Percentiles rank a stretch among this genome's conserved stretches.
Evolutionary conservation across 2,797 vertebrate species (phyloP).

Genomic region (Gambelia wislizenii): DNA sequence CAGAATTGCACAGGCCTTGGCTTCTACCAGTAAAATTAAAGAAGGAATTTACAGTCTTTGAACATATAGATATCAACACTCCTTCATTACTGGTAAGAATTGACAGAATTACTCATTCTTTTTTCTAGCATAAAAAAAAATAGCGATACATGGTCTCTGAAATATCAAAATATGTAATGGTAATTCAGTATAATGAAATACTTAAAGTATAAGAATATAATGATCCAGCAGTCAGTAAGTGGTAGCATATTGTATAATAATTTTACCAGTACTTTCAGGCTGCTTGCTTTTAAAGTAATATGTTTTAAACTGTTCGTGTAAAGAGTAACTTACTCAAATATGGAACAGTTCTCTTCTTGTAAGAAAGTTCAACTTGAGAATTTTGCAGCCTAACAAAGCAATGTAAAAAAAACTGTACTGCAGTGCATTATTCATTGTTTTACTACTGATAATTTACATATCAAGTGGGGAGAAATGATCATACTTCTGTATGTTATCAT

Average conservation of each 20-base stretch:
- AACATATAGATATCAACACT: constrained; percentile 99
- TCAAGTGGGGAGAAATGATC: constrained; percentile 70
- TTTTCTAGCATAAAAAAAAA: constrained; percentile 66
- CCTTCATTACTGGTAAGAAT: constrained; percentile 93
- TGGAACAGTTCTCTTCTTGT: constrained; percentile 45
- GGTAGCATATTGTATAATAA: constrained; percentile 32
- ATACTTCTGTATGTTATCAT: constrained; percentile 48
- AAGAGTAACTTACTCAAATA: constrained; percentile 34
- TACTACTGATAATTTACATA: constrained; percentile 63
- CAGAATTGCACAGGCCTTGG: constrained; percentile 96
- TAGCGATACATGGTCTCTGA: constrained; percentile 58
- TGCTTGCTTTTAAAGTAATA: constrained; percentile 42
- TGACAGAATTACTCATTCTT: constrained; percentile 73
- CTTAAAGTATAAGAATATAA: constrained; percentile 46
- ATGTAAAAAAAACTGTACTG: constrained; percentile 51
- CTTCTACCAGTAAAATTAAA: constrained; percentile 95
- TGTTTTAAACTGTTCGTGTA: constrained; percentile 32
- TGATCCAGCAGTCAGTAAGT: constrained; percentile 41
- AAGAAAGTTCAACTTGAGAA: constrained; percentile 36
- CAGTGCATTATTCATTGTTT: constrained; percentile 57
- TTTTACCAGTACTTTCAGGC: constrained; percentile 41
- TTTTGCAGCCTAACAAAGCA: constrained; percentile 57
- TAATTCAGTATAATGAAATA: constrained; percentile 26
- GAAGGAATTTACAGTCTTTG: constrained; percentile 99
- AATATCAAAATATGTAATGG: constrained; percentile 55